A percentile compares a stretch with the other conserved stretches of the same genome.
phyloP scores from a whole-genome alignment of 2,113 vertebrate genomes.

The Daubentonia madagascariensis region DNA sequence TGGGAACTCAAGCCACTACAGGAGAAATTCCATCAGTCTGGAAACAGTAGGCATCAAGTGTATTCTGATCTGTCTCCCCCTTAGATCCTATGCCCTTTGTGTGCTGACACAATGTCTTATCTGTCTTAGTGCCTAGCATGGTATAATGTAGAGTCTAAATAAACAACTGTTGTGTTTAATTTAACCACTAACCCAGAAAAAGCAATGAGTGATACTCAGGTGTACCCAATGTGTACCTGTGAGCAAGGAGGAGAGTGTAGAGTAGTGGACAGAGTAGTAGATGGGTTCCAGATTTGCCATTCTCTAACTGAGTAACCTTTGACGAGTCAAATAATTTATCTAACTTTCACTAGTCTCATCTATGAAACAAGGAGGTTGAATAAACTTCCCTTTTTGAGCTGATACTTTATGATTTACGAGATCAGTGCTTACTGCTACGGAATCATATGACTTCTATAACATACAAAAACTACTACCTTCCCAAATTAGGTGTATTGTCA shows the following conservation, averaged over 20 bases:
- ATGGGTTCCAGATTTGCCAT: neutral
- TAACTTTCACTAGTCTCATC: neutral
- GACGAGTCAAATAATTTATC: neutral
- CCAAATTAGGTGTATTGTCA: neutral
- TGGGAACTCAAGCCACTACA: neutral
- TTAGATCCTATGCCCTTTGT: neutral
- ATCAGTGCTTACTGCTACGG: neutral
- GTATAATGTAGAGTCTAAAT: neutral
- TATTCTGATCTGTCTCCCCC: neutral
- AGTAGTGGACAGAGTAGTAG: accelerated
- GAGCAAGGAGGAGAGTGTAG: neutral
- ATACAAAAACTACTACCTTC: neutral
- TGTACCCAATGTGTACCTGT: neutral
- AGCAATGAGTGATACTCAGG: no score
- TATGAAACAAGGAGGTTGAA: neutral
- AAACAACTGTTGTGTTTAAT: neutral
- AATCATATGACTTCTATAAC: neutral
- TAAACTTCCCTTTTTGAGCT: neutral
- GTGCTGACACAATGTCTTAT: neutral
- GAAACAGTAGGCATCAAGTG: neutral
- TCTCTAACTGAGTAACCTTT: neutral
- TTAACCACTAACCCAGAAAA: neutral
- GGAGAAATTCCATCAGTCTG: neutral
- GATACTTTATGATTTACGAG: neutral
- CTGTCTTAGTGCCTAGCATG: no score